phyloP scores from a whole-genome alignment of 2,113 vertebrate genomes.

The Oxygymnocypris stewartii region DNA sequence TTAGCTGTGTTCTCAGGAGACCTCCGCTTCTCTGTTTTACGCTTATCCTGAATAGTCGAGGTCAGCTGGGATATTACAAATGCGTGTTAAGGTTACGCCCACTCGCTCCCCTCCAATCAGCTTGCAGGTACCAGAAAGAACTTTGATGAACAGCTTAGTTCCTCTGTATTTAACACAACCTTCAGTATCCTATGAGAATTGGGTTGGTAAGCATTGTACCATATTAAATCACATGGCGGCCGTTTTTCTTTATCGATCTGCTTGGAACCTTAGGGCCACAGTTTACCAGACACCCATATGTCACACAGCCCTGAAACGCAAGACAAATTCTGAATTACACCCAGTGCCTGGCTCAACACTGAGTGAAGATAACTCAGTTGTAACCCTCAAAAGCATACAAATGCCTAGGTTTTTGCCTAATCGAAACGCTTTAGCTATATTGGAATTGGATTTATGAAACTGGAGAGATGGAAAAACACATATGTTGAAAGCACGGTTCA shows the following conservation, averaged over 20 bases:
- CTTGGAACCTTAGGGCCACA: neutral
- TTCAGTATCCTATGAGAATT: neutral
- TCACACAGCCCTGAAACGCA: neutral
- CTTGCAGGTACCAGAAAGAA: neutral
- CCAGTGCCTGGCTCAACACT: neutral
- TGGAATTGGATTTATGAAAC: neutral
- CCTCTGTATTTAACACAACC: neutral
- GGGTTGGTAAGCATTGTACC: neutral
- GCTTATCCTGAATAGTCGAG: conserved; percentile 50
- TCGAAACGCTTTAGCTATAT: neutral
- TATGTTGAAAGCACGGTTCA: conserved; percentile 15
- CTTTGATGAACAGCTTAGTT: conserved; percentile 18
- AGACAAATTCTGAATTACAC: neutral
- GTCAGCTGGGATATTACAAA: conserved; percentile 7
- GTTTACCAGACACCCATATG: conserved; percentile 4
- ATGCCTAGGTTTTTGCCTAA: neutral
- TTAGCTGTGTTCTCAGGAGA: conserved; percentile 39
- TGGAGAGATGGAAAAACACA: neutral
- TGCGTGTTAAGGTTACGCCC: neutral
- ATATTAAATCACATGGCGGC: neutral
- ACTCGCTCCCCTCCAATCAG: neutral
- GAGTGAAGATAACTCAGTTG: neutral
- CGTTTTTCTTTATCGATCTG: conserved; percentile 28
- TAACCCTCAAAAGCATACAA: neutral
- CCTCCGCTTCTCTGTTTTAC: conserved; percentile 38